Evolutionary conservation across 1,140 invertebrate genomes (phyloP), one percentile per base, ranked within the genome.

Genomic region (Zaprionus tsacasi): DNA sequence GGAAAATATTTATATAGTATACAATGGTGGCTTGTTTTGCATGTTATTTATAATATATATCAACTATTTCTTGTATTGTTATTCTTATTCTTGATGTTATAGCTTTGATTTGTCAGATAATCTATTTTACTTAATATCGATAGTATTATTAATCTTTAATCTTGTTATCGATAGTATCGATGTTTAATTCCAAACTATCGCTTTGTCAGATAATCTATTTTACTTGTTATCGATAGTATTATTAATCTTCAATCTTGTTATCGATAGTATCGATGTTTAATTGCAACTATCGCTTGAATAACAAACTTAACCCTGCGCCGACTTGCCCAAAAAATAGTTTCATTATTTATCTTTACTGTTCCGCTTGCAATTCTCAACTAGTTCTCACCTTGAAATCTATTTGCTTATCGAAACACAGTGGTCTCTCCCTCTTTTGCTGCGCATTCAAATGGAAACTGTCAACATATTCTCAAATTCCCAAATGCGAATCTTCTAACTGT

Each of bases 401-500:
- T 45, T 45, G n/a, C 15, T 10, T 45, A 25, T 12, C 45, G 8
- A 50, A 25, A 50, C 45, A 50, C 45, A 50, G 17, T 50, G 4
- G 11, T 50, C 45, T 50, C 45, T 17, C 45, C 25, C 45, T 17
- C 17, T 50, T 50, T 48, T 15, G 43, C 15, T 45, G 4, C 17
- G 25, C 25, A 30, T 12, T 27, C 27, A 55, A 55, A 55, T 33
- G 33, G 7, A 10, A 55, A 55, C 52, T 55, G 27, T 55, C 52
- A 33, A 61, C 21, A 61, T 45, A 15, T 40, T 15, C 40, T 45
- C 10, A 10, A 35, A 57, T 45, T 45, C 54, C 54, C 45, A 25
- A 35, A 6, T 30, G 54, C 40, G 56, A 66, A 66, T 66, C 64
- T 45, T 57, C 64, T 56, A 25, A 50, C n/a, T 66, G 54, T 57